Evolutionary conservation across 2,888 invertebrate genomes (phyloP).

Genomic region (Nematopogon swammerdamellus): DNA sequence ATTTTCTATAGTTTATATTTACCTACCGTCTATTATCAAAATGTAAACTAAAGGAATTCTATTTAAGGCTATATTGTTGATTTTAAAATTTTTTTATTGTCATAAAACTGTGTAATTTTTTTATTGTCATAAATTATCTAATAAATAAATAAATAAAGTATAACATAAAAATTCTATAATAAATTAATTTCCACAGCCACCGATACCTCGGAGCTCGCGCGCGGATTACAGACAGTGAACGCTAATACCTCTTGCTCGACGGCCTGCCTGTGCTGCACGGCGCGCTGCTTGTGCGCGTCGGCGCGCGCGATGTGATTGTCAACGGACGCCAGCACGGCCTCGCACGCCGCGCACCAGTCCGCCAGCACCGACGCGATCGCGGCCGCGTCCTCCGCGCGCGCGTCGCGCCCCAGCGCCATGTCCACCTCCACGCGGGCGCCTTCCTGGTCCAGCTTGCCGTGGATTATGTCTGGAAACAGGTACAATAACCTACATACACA

Average conservation of each 20-base stretch:
- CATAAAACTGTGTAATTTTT: no score
- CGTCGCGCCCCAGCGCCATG: slow-evolving; percentile 91
- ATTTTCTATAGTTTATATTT: no score
- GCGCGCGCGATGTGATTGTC: slow-evolving; percentile 87
- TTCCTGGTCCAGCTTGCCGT: slow-evolving; percentile 94
- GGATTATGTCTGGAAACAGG: slow-evolving; percentile 84
- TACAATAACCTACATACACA: slow-evolving; percentile 7
- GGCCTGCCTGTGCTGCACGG: slow-evolving; percentile 73
- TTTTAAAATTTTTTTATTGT: no score
- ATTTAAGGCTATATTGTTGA: no score
- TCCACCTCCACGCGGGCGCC: slow-evolving; percentile 92
- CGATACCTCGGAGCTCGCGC: no score
- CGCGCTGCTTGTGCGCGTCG: slow-evolving; percentile 78
- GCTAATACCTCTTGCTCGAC: slow-evolving; percentile 92
- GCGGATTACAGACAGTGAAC: no score
- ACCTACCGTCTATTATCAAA: no score
- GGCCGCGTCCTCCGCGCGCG: slow-evolving; percentile 77
- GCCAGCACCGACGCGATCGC: slow-evolving; percentile 78
- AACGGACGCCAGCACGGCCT: slow-evolving; percentile 83
- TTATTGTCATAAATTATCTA: no score
- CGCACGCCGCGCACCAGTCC: slow-evolving; percentile 87
- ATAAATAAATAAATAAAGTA: no score
- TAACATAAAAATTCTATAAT: no score
- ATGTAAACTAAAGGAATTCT: no score
- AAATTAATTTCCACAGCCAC: no score